These are phyloP conservation scores for Drosophila parthenogenetica DNA, from an alignment of 2,888 invertebrate species.

Conservation along the genomic window DNA sequence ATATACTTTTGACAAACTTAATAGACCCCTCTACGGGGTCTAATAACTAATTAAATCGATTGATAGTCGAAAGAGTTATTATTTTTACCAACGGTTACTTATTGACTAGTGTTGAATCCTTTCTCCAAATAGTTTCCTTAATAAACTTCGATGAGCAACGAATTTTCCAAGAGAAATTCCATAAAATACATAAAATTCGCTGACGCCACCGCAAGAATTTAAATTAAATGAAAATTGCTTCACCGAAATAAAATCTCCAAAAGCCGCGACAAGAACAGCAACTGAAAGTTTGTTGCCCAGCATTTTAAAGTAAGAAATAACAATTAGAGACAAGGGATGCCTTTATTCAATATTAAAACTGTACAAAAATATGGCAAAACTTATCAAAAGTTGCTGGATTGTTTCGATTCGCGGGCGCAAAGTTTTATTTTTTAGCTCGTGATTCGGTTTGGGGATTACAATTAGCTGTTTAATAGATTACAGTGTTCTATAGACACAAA, in stretches of 20 bases:
- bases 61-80: too few relatives aligned
- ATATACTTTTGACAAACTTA: too few relatives aligned
- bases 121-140: conserved; percentile 5
- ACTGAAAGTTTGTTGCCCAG: conserved; percentile 1
- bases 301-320: neutral
- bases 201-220: conserved; percentile 57
- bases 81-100: too few relatives aligned
- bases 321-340: neutral
- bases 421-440: neutral
- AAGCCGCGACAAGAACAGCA: neutral
- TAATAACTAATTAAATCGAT: too few relatives aligned
- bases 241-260: neutral
- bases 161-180: conserved; percentile 41
- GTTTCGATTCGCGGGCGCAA: neutral
- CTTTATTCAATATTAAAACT: neutral
- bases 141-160: neutral
- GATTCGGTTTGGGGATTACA: too few relatives aligned
- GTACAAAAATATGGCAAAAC: neutral
- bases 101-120: neutral
- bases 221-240: conserved; percentile 59
- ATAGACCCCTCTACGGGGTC: too few relatives aligned
- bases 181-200: conserved; percentile 24
- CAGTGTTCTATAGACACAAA: too few relatives aligned
- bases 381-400: neutral
- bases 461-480: too few relatives aligned